Conservation (phyloP, 2,888 invertebrate species). For the Ennomos quercinarius region DNA sequence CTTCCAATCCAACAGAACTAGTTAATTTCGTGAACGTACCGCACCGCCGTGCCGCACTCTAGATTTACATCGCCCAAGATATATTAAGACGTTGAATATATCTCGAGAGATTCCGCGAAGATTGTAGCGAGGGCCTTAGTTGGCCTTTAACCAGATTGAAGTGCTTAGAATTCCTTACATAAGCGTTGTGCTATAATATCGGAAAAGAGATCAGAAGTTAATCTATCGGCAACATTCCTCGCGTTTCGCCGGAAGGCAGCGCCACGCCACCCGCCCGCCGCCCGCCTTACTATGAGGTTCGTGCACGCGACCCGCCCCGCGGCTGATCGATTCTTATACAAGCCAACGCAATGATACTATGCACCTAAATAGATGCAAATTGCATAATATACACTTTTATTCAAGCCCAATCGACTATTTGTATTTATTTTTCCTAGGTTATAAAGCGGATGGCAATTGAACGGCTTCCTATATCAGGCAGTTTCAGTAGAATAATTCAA, state of each 20-base stretch:
- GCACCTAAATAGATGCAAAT: slow-evolving; percentile 49
- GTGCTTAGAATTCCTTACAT: slow-evolving; percentile 82
- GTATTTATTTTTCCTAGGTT: no score
- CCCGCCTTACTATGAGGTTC: slow-evolving; percentile 60
- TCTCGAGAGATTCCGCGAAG: slow-evolving; percentile 46
- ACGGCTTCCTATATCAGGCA: no score
- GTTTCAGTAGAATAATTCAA: no score
- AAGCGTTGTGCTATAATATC: slow-evolving; percentile 82
- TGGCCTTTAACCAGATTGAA: slow-evolving; percentile 80
- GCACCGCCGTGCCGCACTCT: slow-evolving; percentile 22
- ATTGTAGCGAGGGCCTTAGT: slow-evolving; percentile 65
- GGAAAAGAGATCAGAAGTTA: slow-evolving; percentile 85
- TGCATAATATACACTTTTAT: slow-evolving; percentile 9
- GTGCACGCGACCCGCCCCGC: slow-evolving; percentile 72
- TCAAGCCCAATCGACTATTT: neutral
- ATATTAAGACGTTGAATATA: slow-evolving; percentile 38
- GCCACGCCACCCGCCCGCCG: slow-evolving; percentile 57
- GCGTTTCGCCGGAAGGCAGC: slow-evolving; percentile 83
- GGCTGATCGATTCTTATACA: slow-evolving; percentile 77
- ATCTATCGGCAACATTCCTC: slow-evolving; percentile 85
- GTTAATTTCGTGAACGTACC: slow-evolving; percentile 26
- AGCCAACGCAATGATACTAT: slow-evolving; percentile 67
- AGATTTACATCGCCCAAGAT: slow-evolving; percentile 34
- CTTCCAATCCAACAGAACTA: slow-evolving; percentile 13
- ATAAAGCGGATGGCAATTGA: no score